These are phyloP conservation scores for Erebia aethiops DNA, from an alignment of 2,888 invertebrate species.

Conservation along the genomic window DNA sequence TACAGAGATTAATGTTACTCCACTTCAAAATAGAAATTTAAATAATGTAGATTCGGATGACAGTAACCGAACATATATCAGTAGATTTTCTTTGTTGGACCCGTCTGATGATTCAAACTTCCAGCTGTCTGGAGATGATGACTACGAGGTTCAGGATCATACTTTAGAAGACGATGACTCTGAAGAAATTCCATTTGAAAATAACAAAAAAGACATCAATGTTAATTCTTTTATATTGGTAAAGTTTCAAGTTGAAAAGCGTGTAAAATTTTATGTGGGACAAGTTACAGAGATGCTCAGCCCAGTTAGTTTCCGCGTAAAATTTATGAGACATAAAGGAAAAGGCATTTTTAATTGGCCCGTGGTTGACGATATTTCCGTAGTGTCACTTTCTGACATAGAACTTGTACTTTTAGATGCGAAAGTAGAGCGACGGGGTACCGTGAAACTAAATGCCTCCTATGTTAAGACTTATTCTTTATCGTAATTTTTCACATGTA, in stretches of 20 bases:
- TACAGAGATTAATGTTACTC: too few species aligned
- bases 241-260: background rate
- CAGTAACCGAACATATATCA: too few species aligned
- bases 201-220: too few species aligned
- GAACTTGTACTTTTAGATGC: conserved; percentile 1
- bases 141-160: too few species aligned
- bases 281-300: background rate
- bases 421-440: background rate
- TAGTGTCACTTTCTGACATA: conserved; percentile 6
- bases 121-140: too few species aligned
- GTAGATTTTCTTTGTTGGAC: too few species aligned
- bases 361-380: background rate
- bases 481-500: background rate
- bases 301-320: background rate
- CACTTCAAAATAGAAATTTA: too few species aligned
- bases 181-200: too few species aligned
- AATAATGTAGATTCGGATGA: too few species aligned
- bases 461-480: conserved; percentile 1
- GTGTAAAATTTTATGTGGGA: conserved; percentile 1
- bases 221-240: background rate
- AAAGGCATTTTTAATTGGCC: conserved; percentile 6
- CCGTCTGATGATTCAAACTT: too few species aligned
- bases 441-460: background rate
- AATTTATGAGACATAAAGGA: background rate
- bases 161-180: too few species aligned